phyloP scores from a whole-genome alignment of 2,888 invertebrate genomes.

The Mesoligia furuncula region DNA sequence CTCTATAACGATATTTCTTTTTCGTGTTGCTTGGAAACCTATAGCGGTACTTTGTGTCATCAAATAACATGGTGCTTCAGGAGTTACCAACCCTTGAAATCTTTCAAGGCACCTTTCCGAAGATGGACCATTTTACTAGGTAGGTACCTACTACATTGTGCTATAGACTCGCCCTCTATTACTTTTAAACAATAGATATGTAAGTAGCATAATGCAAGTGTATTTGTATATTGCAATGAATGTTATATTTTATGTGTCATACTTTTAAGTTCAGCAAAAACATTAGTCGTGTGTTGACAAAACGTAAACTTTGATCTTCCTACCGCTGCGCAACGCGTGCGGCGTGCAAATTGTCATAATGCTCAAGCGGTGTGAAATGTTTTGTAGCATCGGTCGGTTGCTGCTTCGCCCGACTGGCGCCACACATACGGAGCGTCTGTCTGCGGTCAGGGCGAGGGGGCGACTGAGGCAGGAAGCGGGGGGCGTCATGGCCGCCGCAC shows the following conservation, averaged over 20 bases:
- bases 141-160: neutral
- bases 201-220: neutral
- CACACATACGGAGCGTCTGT: constrained; percentile 22
- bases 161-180: neutral
- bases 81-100: neutral
- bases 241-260: neutral
- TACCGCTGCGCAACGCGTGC: constrained; percentile 23
- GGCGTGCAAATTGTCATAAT: neutral
- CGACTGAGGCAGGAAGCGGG: constrained; percentile 13
- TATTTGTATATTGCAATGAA: too few relatives aligned
- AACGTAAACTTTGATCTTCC: neutral
- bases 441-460: constrained; percentile 15
- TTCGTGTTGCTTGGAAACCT: constrained; percentile 49
- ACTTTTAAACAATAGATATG: neutral
- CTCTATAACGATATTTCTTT: constrained; percentile 7
- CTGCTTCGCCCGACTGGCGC: constrained; percentile 23
- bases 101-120: neutral
- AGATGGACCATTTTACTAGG: neutral
- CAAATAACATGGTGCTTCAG: constrained; percentile 15
- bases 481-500: constrained; percentile 42
- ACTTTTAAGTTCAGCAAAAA: neutral
- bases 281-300: constrained; percentile 9
- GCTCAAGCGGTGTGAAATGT: constrained; percentile 7
- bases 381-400: neutral
- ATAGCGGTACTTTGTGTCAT: constrained; percentile 37